phyloP scores from a whole-genome alignment of 2,113 vertebrate genomes.

The Pollachius pollachius region DNA sequence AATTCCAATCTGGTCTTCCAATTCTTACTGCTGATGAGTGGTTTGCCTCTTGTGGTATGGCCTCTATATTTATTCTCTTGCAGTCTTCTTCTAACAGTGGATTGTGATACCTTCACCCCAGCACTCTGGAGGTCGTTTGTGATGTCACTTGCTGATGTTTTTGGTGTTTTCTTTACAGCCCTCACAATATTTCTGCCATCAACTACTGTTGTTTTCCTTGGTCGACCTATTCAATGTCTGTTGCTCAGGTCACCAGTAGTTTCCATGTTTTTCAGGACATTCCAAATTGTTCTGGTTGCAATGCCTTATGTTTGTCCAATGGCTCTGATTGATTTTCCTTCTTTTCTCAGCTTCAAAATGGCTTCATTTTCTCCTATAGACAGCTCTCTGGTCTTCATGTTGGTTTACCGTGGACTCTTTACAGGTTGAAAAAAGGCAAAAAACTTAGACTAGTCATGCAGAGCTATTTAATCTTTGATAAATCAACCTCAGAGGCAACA shows the following conservation, averaged over 20 bases:
- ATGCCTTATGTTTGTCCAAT: too few relatives aligned
- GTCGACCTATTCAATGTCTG: neutral
- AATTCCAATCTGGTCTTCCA: too few relatives aligned
- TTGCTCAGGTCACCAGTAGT: too few relatives aligned
- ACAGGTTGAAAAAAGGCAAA: neutral
- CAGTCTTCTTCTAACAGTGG: neutral
- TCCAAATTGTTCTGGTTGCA: too few relatives aligned
- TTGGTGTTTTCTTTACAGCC: too few relatives aligned
- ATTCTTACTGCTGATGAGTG: neutral
- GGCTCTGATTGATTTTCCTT: neutral
- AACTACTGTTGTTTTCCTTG: neutral
- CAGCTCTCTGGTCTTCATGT: neutral
- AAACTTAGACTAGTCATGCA: too few relatives aligned
- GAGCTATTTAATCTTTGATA: too few relatives aligned
- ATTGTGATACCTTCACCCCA: neutral
- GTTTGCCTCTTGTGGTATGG: neutral
- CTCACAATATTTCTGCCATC: too few relatives aligned
- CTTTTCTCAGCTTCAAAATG: neutral
- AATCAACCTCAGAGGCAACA: neutral
- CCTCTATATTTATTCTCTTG: neutral
- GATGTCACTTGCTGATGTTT: too few relatives aligned
- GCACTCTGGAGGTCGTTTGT: too few relatives aligned
- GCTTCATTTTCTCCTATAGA: neutral
- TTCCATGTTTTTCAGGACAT: neutral
- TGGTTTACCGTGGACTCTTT: neutral